A percentile compares a stretch with the other conserved stretches of the same genome.
These are phyloP conservation scores for Charadrius vociferus DNA, from an alignment of 2,113 vertebrate genomes.

Conservation along the genomic window DNA sequence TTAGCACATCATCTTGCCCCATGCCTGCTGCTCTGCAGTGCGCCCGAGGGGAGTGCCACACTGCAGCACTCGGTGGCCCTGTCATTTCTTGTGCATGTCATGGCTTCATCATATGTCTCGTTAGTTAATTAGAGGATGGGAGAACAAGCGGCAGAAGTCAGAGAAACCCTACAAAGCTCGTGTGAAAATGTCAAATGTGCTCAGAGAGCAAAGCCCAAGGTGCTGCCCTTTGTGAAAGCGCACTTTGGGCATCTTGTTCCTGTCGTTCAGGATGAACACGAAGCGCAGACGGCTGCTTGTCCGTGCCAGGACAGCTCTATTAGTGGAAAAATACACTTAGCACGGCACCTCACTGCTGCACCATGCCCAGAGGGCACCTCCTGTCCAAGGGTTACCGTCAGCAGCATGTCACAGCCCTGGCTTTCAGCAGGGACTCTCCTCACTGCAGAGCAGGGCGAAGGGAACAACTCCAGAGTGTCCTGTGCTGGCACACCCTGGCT, in stretches of 20 bases:
- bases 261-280: not conserved
- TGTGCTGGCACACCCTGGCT: not conserved
- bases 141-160: not conserved
- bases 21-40: not conserved
- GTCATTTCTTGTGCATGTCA: not conserved
- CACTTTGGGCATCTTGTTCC: not conserved
- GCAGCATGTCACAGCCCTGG: fast-evolving
- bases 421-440: not conserved
- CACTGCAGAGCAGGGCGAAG: not conserved
- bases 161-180: not conserved
- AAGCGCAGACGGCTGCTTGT: not conserved
- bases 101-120: not conserved
- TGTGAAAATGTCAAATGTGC: not conserved
- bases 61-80: not conserved
- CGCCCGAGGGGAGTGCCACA: fast-evolving
- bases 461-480: not conserved
- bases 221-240: not conserved
- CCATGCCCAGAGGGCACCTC: not conserved
- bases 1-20: not conserved
- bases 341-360: not conserved
- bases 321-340: not conserved
- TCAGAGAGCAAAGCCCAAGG: not conserved
- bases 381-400: not conserved
- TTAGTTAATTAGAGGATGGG: conserved; percentile 1
- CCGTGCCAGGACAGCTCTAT: not conserved